These are phyloP conservation scores for Poeciliopsis presidionis DNA, from an alignment of 2,797 vertebrate species.

Conservation along the genomic window DNA sequence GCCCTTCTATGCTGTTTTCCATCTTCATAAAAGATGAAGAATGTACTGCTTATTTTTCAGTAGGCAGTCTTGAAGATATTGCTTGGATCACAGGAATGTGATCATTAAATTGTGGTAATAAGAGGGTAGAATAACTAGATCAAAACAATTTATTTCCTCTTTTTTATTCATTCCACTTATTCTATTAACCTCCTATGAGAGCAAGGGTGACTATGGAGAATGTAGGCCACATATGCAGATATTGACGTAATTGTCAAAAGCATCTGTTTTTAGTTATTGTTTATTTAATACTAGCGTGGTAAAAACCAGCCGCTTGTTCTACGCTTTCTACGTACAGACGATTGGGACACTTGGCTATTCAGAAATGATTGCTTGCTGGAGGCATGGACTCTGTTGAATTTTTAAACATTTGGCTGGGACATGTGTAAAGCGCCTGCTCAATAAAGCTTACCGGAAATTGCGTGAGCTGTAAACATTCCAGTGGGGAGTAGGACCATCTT, in stretches of 20 bases:
- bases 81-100: constrained; percentile 32
- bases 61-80: constrained; percentile 42
- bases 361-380: too few species aligned
- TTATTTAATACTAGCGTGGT: background rate
- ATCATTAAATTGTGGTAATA: constrained; percentile 47
- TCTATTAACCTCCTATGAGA: constrained; percentile 39
- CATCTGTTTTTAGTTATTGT: constrained; percentile 2
- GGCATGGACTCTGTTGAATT: too few species aligned
- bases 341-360: too few species aligned
- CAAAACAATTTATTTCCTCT: constrained; percentile 51
- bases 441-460: too few species aligned
- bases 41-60: constrained; percentile 70
- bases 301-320: too few species aligned
- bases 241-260: constrained; percentile 7
- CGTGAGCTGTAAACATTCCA: too few species aligned
- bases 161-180: constrained; percentile 42
- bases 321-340: too few species aligned
- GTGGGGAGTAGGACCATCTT: too few species aligned
- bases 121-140: constrained; percentile 44
- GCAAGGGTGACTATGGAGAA: constrained; percentile 18
- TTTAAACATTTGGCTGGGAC: too few species aligned
- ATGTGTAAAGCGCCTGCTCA: too few species aligned
- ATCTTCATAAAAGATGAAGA: constrained; percentile 72
- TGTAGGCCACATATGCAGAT: constrained; percentile 55
- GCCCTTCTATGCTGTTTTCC: constrained; percentile 27